Conservation (phyloP, 2,797 vertebrate genomes). For the Eutrigla gurnardus region DNA sequence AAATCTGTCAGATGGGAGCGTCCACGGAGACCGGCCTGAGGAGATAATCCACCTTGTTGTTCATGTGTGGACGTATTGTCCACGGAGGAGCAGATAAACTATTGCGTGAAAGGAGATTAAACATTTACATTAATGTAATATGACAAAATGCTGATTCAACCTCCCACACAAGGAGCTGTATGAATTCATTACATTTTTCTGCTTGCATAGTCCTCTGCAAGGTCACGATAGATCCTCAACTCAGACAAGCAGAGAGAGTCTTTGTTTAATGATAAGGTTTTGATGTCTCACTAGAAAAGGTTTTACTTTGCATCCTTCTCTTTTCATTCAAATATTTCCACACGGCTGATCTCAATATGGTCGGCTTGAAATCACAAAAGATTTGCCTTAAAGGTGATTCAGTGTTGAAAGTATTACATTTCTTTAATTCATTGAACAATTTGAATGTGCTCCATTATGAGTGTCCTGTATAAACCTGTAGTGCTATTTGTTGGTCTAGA, state of each 20-base stretch:
- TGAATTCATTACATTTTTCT: conserved; percentile 52
- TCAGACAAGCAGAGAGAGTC: conserved; percentile 51
- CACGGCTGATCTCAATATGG: background rate
- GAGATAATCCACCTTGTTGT: conserved; percentile 40
- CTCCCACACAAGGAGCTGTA: conserved; percentile 4
- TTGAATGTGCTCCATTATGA: background rate
- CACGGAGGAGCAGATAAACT: conserved; percentile 30
- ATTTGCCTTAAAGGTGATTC: background rate
- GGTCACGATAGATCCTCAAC: conserved; percentile 57
- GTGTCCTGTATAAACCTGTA: background rate
- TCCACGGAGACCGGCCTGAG: conserved; percentile 29
- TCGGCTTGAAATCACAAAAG: conserved; percentile 17
- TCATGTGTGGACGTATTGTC: conserved; percentile 26
- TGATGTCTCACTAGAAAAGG: conserved; percentile 29
- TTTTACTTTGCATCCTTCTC: conserved; percentile 22
- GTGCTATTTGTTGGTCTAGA: too few species aligned
- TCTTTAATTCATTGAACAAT: background rate
- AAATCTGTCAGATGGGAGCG: conserved; percentile 54
- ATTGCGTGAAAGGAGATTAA: conserved; percentile 42
- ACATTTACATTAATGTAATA: conserved; percentile 53
- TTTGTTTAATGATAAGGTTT: conserved; percentile 39
- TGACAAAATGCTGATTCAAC: conserved; percentile 59
- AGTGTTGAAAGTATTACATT: too few species aligned
- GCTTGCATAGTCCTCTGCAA: conserved; percentile 51
- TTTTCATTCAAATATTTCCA: conserved; percentile 41